Base-by-base conservation (phyloP, 1,140 invertebrate species). In the Theocolax elegans region DNA sequence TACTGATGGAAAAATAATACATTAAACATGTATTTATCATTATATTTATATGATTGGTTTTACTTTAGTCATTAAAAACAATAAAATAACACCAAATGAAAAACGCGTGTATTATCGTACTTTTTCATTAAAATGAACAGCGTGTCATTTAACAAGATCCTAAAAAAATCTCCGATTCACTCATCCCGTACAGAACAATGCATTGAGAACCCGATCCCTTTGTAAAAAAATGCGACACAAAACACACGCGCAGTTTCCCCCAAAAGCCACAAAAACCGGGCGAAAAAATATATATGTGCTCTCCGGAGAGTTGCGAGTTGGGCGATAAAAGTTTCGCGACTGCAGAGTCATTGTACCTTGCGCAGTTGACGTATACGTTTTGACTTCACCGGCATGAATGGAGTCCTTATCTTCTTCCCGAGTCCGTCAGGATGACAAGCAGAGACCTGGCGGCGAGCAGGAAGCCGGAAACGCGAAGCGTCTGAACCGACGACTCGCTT, bases 361-460 rank as follows among this genome's bases (percentile, higher is more conserved):
- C 63, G 73, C 76, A 71, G n/a, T 72, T 71, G 46, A 49, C 66
- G 67, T 72, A 69, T 72, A 67, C 79, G 84, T 86, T 85, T 85
- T 85, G 84, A 85, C 83, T 85, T 83, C 72, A 77, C 80, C 77
- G 35, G 21, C 46, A 77, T 85, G 83, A 85, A 85, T 84, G 79
- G 76, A n/a, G 10, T 82, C 75, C 82, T 85, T 85, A 85, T 85
- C 84, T 82, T 77, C 60, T 71, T n/a, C 44, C 74, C 74, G 77
- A 82, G 83, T 83, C 83, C 83, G 78, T 85, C 82, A 85, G 12
- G 25, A 25, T 59, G 56, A 38, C 35, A 59, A 59, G 53, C 9
- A 35, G 44, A 56, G 53, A 35, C 53, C 35, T 42, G 69, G 67
- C 71, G 73, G 80, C 81, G 79, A 80, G 80, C 81, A 85, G 83